Evolutionary conservation across 2,113 vertebrate genomes (phyloP).

Genomic region (Myotis lucifugus): DNA sequence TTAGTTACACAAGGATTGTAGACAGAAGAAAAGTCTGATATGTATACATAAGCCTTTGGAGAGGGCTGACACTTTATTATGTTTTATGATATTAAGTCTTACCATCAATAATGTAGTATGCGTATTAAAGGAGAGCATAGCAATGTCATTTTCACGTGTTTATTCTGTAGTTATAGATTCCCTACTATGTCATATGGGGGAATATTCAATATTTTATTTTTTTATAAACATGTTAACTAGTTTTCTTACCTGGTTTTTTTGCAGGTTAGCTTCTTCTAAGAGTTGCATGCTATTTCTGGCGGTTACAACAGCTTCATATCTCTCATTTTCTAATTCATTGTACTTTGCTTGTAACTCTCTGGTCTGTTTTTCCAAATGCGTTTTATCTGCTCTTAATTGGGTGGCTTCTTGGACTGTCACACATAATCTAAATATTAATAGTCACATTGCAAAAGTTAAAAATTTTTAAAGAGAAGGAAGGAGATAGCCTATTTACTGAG

Average conservation of each 20-base stretch:
- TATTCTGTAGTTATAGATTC: background rate
- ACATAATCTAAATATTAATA: slow-evolving; percentile 81
- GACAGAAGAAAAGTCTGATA: background rate
- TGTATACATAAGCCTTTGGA: background rate
- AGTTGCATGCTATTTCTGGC: slow-evolving; percentile 91
- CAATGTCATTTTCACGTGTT: background rate
- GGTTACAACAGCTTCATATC: slow-evolving; percentile 88
- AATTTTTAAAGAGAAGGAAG: slow-evolving; percentile 23
- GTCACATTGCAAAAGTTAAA: slow-evolving; percentile 13
- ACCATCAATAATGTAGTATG: background rate
- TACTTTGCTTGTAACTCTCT: slow-evolving; percentile 88
- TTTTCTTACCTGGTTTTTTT: slow-evolving; percentile 91
- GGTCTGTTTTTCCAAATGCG: slow-evolving; percentile 88
- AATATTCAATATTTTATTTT: background rate
- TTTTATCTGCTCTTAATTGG: slow-evolving; percentile 86
- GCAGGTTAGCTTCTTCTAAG: slow-evolving; percentile 92
- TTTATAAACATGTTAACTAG: background rate
- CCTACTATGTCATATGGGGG: background rate
- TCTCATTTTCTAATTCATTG: slow-evolving; percentile 87
- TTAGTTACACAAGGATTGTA: background rate
- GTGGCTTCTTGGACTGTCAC: slow-evolving; percentile 87
- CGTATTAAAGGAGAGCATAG: background rate
- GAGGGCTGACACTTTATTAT: background rate
- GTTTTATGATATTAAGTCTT: slow-evolving; percentile 31
- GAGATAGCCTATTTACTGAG: background rate